Conservation (phyloP, 1,140 invertebrate genomes). For the Dendroctonus valens region DNA sequence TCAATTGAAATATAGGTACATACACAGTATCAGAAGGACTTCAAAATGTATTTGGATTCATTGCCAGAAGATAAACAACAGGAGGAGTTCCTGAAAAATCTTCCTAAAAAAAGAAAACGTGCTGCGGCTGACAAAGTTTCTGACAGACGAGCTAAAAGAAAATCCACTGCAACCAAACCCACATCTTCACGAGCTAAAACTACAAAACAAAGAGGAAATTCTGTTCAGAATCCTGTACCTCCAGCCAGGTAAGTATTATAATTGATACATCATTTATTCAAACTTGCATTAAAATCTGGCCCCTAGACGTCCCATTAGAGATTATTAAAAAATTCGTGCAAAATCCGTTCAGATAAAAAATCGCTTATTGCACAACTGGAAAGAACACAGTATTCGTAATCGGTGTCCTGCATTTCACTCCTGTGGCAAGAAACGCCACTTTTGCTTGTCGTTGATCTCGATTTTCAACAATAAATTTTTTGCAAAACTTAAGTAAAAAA, state of each 20-base stretch:
- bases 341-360: too few species aligned
- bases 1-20: conserved; percentile 37
- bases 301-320: too few species aligned
- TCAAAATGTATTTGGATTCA: conserved; percentile 51
- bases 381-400: too few species aligned
- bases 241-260: conserved; percentile 50
- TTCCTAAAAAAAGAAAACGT: conserved; percentile 43
- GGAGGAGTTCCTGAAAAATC: conserved; percentile 46
- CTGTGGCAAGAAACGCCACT: too few species aligned
- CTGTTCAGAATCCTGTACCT: conserved; percentile 46
- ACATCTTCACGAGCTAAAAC: conserved; percentile 12
- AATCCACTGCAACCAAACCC: conserved; percentile 13
- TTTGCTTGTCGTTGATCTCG: too few species aligned
- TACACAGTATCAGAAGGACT: conserved; percentile 52
- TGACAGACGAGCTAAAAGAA: conserved; percentile 9
- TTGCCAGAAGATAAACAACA: conserved; percentile 53
- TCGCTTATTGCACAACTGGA: too few species aligned
- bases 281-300: not conserved
- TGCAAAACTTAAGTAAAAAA: too few species aligned
- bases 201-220: conserved; percentile 27
- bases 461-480: too few species aligned
- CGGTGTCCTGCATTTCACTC: too few species aligned
- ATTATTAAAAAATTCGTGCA: too few species aligned
- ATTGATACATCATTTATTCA: not conserved
- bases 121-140: conserved; percentile 19